Conservation (phyloP, 2,113 vertebrate genomes). For the Jacana jacana region DNA sequence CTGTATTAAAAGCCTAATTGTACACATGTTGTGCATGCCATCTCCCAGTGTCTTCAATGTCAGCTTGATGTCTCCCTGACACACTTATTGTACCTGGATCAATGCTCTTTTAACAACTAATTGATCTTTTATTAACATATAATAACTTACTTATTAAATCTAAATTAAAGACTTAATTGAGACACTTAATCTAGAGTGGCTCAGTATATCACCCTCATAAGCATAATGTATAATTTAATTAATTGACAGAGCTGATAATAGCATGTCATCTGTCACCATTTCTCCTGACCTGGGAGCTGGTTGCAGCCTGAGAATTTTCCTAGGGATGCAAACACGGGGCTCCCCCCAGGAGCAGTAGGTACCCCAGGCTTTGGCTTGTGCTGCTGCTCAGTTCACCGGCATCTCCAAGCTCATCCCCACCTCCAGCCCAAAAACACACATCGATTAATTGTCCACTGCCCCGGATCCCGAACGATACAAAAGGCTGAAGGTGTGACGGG, state of each 20-base stretch:
- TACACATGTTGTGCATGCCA: not conserved
- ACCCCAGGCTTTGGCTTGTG: fast-evolving
- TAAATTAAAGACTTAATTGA: conserved; percentile 82
- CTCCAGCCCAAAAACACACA: not conserved
- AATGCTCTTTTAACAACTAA: conserved; percentile 75
- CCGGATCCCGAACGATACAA: not conserved
- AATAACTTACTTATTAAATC: conserved; percentile 79
- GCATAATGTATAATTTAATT: conserved; percentile 74
- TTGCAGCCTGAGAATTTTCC: conserved; percentile 27
- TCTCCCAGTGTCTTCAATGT: conserved; percentile 43
- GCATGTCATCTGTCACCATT: conserved; percentile 71
- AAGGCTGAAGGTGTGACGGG: not conserved
- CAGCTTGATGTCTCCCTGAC: conserved; percentile 65
- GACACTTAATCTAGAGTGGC: conserved; percentile 72
- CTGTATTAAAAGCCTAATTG: conserved; percentile 54
- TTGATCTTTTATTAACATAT: conserved; percentile 80
- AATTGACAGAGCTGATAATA: conserved; percentile 71
- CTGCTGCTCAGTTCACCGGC: not conserved
- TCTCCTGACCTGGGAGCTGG: conserved; percentile 70
- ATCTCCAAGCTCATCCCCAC: not conserved
- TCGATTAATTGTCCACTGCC: not conserved
- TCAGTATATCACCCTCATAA: conserved; percentile 72
- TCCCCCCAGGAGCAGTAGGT: not conserved
- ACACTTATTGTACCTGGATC: conserved; percentile 75
- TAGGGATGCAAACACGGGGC: fast-evolving